Conservation (phyloP, 1,140 invertebrate genomes). For the Anoplolepis gracilipes region DNA sequence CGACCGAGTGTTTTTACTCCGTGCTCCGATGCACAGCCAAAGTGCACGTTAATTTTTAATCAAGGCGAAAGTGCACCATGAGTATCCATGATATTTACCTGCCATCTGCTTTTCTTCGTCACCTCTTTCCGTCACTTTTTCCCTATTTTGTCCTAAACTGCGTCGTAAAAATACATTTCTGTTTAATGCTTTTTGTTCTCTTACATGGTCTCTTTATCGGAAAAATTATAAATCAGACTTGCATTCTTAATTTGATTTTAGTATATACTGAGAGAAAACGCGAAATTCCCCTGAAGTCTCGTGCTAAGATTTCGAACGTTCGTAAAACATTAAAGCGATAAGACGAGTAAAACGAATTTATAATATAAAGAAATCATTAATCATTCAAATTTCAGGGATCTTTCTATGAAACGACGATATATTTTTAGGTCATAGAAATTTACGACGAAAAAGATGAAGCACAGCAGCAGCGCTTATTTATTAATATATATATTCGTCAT, state of each 20-base stretch:
- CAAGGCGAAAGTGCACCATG: conserved; percentile 69
- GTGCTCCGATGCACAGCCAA: conserved; percentile 60
- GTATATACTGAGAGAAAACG: not conserved
- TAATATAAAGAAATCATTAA: not conserved
- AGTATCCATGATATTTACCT: conserved; percentile 56
- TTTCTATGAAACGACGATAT: not conserved
- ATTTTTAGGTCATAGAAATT: not conserved
- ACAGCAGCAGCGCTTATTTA: not conserved
- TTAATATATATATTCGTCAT: not conserved
- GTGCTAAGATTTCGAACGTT: not conserved
- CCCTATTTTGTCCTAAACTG: conserved; percentile 8
- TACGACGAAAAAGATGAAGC: not conserved
- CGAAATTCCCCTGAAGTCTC: not conserved
- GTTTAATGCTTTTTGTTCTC: not conserved
- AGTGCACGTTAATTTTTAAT: conserved; percentile 76
- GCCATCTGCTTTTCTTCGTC: conserved; percentile 37
- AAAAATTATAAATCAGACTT: not conserved
- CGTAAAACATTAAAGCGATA: not conserved
- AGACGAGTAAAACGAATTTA: not conserved
- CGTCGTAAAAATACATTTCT: not conserved
- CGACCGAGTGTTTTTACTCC: conserved; percentile 58
- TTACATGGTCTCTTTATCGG: no score
- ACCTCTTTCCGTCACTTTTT: conserved; percentile 26
- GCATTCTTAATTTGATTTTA: not conserved
- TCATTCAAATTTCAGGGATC: not conserved